Evolutionary conservation across 1,140 invertebrate species (phyloP), one percentile per base, ranked within the genome.

Genomic region (Drosophila teissieri): DNA sequence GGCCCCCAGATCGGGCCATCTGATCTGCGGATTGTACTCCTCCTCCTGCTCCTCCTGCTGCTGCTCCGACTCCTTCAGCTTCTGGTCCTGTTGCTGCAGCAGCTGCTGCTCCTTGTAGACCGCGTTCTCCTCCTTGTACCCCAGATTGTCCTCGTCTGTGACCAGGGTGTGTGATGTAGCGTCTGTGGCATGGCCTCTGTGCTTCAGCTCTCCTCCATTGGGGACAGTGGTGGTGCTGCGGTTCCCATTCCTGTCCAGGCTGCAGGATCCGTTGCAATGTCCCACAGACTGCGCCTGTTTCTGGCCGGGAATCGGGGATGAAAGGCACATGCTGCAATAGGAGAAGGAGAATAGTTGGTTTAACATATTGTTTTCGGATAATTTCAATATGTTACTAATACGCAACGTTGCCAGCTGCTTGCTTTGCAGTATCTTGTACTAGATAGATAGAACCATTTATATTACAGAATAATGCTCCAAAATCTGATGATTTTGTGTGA

Each of bases 1-100:
- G 4, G 94, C 96, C 7, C 91, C 75, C 1, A 96, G 92, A 92
- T 96, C 95, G 0, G 94, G 94, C 95, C 95, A 96, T 91, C 93
- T 93, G 36, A 96, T 94, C 74, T 92, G 92, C 12, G 96, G 93
- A 53, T 91, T 92, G 73, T 95, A 96, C 55, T 61, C 84, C 42
- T 67, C 67, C 12, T 84, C 78, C 34, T 54, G 49, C 4, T 81
- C 76, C 37, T 54, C 49, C 3, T 63, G 24, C 31, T 61, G 31
- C 3, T 45, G n/a, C 19, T 53, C 12, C 5, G 48, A 5, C 2
- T 56, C 31, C 31, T 65, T 22, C 2, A 53, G 17, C 19, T 57
- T 40, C 22, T 62, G 58, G 8, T 60, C 53, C 22, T 27, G 51
- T 11, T 65, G 44, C 39, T 45, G 19, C 22, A 46, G 24, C 24